Base-by-base conservation (phyloP, 2,113 vertebrate species). In the Agelaius tricolor region DNA sequence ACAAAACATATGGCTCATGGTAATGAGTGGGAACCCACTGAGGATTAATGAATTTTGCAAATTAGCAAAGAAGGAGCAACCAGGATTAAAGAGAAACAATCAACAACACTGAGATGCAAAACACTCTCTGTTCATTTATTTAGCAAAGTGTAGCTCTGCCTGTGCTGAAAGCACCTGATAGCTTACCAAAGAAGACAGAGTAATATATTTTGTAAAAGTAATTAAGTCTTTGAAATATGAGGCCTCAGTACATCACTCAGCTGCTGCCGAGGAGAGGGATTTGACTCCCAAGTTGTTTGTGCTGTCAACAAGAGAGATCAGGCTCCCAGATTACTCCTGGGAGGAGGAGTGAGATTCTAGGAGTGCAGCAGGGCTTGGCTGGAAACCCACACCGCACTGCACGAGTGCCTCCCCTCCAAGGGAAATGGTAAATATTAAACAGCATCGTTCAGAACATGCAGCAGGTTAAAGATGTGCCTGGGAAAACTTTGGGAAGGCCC, bases 131-230 rank as follows among this genome's bases (percentile, higher is more conserved):
- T 89, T 95, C 87, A 79, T 91, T 95, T 87, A 87, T 91, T 96
- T 90, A 80, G 83, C 51, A 49, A 93, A 94, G 88, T 26, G 80
- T 28, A 43, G 61, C 16, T 89, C 73, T 61, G 65, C 16, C 69
- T 84, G 54, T 0, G 11, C 62, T 71, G 77, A 94, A 80, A 65
- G 80, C 86, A 94, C 93, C 90, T 84, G 79, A 95, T 47, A 92
- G 37, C 77, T 84, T n/a, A 92, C 57, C 47, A 57, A 94, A 89
- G 94, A 1, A 86, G 79, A 61, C 41, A 87, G 66, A 84, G 90
- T 61, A 76, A 92, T 84, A 76, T 93, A 96, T 96, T 96, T 96
- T 94, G 94, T 95, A 90, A 75, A 94, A 94, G 94, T 96, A 96
- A 96, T 96, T 96, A 97, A 96, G 69, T 46, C 86, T 93, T 92